Base-by-base conservation (phyloP, 2,113 vertebrate species). In the Myotis lucifugus region DNA sequence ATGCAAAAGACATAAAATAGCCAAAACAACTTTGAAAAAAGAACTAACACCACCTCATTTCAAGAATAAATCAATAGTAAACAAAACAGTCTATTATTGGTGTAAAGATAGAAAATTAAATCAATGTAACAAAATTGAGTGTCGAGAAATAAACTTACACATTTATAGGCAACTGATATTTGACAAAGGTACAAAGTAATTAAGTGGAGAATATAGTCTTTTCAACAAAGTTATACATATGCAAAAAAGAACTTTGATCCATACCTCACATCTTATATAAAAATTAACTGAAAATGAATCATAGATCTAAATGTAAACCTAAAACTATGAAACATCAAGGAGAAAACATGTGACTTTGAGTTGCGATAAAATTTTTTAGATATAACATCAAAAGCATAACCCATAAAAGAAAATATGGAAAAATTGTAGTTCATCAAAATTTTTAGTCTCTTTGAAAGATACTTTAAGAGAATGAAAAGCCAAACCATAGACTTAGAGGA, bases 391-490 rank as follows among this genome's bases (percentile, higher is more conserved):
- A 73, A 86, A 94, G 18, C 61, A 90, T 5, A 37, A 77, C 19
- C 17, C 12, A 77, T 56, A 46, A 32, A 77, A 77, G 10, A 29
- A 85, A 73, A 78, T 73, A 72, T 32, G 23, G 17, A 70, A 40
- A 85, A 79, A 90, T 0, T 79, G 2, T 61, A 50, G 40, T 72
- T 52, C 34, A 78, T 78, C 37, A 90, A 94, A 85, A 78, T 29
- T 78, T 34, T 27, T 79, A 48, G 59, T 74, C 56, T 81, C 3
- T 82, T 88, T 25, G 10, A 86, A n/a, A 79, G 66, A 70, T 69
- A 64, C 29, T 89, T 94, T 32, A 89, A 85, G n/a, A 85, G 14
- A 70, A 85, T 70, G n/a, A 77, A 94, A 85, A 61, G 50, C 34
- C 37, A 77, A 77, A 59, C 10, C 40, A 78, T 9, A 61, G 15